Conservation (phyloP, 2,113 vertebrate species). For the Fulmarus glacialis region DNA sequence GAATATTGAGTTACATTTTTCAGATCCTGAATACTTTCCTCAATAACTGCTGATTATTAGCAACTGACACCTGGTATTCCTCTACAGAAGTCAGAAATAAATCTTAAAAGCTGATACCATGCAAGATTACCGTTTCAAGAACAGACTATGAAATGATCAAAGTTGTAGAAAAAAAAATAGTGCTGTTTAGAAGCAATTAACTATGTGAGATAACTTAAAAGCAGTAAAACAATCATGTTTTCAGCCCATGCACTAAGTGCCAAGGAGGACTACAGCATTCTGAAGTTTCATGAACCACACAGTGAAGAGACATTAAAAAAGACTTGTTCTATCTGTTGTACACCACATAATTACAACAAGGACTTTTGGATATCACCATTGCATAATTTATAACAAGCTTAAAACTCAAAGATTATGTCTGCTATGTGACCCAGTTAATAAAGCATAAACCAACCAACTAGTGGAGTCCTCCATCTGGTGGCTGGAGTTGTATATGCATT, state of each 20-base stretch:
- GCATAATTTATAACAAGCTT: background rate
- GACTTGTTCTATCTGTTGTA: background rate
- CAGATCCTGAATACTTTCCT: background rate
- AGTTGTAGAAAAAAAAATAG: background rate
- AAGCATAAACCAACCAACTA: background rate
- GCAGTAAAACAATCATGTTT: background rate
- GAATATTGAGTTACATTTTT: background rate
- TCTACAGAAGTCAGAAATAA: background rate
- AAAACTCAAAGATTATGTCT: background rate
- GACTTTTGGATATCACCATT: background rate
- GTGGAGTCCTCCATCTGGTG: slow-evolving; percentile 63
- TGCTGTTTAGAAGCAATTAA: background rate
- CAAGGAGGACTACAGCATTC: background rate
- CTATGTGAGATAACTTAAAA: background rate
- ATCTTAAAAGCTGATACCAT: background rate
- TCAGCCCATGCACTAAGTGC: background rate
- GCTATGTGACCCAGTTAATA: background rate
- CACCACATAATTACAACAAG: background rate
- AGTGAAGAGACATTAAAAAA: background rate
- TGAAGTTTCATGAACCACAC: background rate
- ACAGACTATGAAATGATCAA: background rate
- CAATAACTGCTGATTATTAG: background rate
- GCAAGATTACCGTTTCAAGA: background rate
- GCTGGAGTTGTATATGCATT: background rate
- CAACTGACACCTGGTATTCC: background rate